These are phyloP conservation scores for Heteromyza rotundicornis DNA, from an alignment of 2,888 invertebrate genomes.

Conservation along the genomic window DNA sequence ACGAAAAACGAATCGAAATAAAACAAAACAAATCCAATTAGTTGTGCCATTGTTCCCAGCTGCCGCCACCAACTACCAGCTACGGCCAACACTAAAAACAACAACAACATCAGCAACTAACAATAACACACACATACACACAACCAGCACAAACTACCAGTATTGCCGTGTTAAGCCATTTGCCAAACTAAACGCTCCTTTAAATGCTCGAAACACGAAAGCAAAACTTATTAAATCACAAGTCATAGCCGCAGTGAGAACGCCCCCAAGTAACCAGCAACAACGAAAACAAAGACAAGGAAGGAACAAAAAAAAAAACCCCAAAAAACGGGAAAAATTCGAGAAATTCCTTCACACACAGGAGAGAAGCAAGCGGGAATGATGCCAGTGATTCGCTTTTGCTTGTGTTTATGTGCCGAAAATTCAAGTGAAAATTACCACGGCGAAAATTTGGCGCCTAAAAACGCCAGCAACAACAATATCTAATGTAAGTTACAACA, in stretches of 20 bases:
- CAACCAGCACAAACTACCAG: neutral
- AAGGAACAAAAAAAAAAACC: too few relatives aligned
- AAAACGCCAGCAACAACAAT: too few relatives aligned
- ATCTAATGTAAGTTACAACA: too few relatives aligned
- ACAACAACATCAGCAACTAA: neutral
- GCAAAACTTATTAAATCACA: constrained; percentile 9
- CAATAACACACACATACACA: neutral
- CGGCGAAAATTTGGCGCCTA: too few relatives aligned
- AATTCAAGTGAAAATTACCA: too few relatives aligned
- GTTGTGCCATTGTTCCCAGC: neutral
- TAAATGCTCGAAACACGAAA: neutral
- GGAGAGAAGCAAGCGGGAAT: too few relatives aligned
- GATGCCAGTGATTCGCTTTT: too few relatives aligned
- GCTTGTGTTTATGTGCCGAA: too few relatives aligned
- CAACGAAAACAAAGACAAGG: too few relatives aligned
- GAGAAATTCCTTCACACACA: too few relatives aligned
- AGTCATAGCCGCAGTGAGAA: neutral
- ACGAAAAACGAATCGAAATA: neutral
- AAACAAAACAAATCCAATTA: constrained; percentile 4
- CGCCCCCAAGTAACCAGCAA: neutral
- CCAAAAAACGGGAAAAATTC: too few relatives aligned
- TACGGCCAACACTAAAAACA: neutral
- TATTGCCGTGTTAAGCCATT: constrained; percentile 3
- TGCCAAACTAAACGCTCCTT: constrained; percentile 1
- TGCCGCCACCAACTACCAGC: neutral